Conservation (phyloP, 2,888 invertebrate genomes). For the Oeneis ivallda region DNA sequence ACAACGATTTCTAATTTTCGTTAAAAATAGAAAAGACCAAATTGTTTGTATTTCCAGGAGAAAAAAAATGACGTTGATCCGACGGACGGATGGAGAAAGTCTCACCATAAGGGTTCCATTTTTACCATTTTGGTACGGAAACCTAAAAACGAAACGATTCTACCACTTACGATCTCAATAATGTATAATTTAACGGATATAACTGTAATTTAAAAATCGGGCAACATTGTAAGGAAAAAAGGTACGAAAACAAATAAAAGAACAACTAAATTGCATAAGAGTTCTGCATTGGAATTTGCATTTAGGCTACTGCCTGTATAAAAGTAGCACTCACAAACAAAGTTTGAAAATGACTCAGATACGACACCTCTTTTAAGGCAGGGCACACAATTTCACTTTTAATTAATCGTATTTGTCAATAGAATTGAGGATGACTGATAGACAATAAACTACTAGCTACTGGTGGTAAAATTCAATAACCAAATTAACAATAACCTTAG, state of each 20-base stretch:
- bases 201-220: background rate
- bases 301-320: slow-evolving; percentile 55
- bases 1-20: too few relatives aligned
- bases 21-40: too few relatives aligned
- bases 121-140: too few relatives aligned
- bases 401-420: too few relatives aligned
- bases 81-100: too few relatives aligned
- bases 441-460: too few relatives aligned
- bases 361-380: slow-evolving; percentile 3
- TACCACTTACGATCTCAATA: background rate
- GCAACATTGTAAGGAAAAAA: slow-evolving; percentile 35
- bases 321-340: slow-evolving; percentile 36
- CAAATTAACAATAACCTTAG: too few relatives aligned
- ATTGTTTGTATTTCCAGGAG: too few relatives aligned
- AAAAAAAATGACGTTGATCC: too few relatives aligned
- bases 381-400: background rate
- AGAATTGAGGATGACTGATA: too few relatives aligned
- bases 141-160: background rate
- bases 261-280: slow-evolving; percentile 48
- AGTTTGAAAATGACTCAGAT: slow-evolving; percentile 36
- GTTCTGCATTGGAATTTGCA: slow-evolving; percentile 55
- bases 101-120: too few relatives aligned
- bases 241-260: slow-evolving; percentile 39
- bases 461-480: too few relatives aligned
- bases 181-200: slow-evolving; percentile 4